A percentile compares a stretch with the other conserved stretches of the same genome.
Evolutionary conservation across 2,888 invertebrate species (phyloP).

Genomic region (Luperina nickerlii): DNA sequence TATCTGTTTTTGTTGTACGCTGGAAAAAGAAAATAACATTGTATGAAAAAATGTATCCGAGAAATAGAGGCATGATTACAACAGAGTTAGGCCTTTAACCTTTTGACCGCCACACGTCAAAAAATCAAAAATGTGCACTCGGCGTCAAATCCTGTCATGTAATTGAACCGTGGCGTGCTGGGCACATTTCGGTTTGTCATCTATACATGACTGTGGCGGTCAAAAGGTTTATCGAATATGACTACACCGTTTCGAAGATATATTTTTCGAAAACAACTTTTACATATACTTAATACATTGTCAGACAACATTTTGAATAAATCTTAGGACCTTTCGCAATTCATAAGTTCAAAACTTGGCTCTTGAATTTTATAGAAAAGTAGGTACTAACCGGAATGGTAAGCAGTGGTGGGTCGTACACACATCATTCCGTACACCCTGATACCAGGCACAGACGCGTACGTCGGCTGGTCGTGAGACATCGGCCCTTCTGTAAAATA

Average conservation of each 20-base stretch:
- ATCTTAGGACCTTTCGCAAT: background rate
- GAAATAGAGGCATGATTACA: background rate
- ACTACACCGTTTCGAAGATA: too few relatives aligned
- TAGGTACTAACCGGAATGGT: slow-evolving; percentile 79
- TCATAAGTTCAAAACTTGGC: background rate
- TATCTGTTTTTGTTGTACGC: slow-evolving; percentile 86
- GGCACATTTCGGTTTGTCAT: too few relatives aligned
- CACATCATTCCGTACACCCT: slow-evolving; percentile 99
- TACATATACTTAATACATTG: background rate
- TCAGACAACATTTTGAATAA: background rate
- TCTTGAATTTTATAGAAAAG: background rate
- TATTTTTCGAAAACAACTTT: background rate
- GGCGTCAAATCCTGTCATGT: too few relatives aligned
- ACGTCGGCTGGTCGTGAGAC: slow-evolving; percentile 98
- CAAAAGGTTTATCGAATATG: background rate
- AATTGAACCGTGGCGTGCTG: too few relatives aligned
- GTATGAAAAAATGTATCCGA: background rate
- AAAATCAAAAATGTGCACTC: too few relatives aligned
- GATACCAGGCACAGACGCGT: slow-evolving; percentile 98
- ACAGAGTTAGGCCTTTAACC: background rate
- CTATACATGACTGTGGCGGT: too few relatives aligned
- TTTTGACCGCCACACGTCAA: too few relatives aligned
- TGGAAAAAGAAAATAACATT: slow-evolving; percentile 67
- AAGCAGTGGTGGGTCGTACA: slow-evolving; percentile 90
- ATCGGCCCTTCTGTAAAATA: slow-evolving; percentile 95